A percentile compares a stretch with the other conserved stretches of the same genome.
Evolutionary conservation across 2,113 vertebrate genomes (phyloP).

Genomic region (Vidua macroura): DNA sequence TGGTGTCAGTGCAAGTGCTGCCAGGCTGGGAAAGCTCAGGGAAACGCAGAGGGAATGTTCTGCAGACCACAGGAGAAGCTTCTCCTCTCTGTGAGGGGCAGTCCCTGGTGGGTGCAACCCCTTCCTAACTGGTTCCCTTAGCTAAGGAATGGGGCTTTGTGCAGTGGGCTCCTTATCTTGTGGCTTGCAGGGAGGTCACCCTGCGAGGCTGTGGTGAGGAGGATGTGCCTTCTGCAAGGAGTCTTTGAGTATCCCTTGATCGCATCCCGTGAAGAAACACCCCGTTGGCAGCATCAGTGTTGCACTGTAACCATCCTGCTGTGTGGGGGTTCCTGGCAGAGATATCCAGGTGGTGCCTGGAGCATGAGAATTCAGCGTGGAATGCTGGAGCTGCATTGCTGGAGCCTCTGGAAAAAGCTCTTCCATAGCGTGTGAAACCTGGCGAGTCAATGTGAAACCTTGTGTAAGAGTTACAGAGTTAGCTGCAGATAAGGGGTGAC

Average conservation of each 20-base stretch:
- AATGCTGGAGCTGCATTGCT: not conserved
- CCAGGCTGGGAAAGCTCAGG: not conserved
- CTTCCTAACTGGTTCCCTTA: not conserved
- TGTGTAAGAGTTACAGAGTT: not conserved
- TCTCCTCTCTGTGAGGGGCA: not conserved
- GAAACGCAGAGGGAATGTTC: accelerated
- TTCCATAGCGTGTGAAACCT: not conserved
- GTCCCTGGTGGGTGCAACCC: accelerated
- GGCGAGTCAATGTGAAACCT: not conserved
- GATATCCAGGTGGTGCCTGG: not conserved
- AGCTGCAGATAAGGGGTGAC: slow-evolving; percentile 1
- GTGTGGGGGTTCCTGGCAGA: accelerated
- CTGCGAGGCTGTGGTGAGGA: not conserved
- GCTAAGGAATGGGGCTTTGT: not conserved
- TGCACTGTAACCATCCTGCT: accelerated
- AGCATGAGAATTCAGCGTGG: accelerated
- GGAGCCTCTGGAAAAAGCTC: not conserved
- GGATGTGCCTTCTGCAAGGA: accelerated
- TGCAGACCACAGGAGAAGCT: accelerated
- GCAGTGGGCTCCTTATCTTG: not conserved
- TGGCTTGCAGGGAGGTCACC: not conserved
- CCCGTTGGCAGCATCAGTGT: accelerated
- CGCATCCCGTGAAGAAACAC: accelerated
- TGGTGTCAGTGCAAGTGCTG: not conserved
- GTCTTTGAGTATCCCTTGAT: not conserved